phyloP scores from a whole-genome alignment of 2,888 invertebrate species.

The Hirtodrosophila alboralis region DNA sequence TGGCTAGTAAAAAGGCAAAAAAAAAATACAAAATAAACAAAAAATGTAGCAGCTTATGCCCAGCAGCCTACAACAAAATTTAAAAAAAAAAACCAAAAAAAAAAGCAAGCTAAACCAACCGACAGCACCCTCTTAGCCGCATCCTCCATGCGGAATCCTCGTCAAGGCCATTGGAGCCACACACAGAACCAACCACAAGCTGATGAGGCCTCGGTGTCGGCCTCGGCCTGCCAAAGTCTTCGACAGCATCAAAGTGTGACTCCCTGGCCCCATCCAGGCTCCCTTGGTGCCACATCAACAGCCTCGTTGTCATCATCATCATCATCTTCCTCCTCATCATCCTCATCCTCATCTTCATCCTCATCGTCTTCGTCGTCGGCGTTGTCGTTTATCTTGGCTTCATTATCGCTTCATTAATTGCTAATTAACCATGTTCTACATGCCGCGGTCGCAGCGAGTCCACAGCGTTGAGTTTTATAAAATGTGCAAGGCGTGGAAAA shows the following conservation, averaged over 20 bases:
- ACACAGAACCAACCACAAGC: conserved; percentile 28
- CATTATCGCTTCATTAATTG: conserved; percentile 84
- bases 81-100: conserved; percentile 12
- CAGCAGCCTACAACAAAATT: conserved; percentile 30
- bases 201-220: conserved; percentile 23
- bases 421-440: conserved; percentile 83
- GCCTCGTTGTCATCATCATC: conserved; percentile 47
- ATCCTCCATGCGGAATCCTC: conserved; percentile 52
- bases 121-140: conserved; percentile 51
- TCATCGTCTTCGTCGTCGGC: conserved; percentile 27
- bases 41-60: conserved; percentile 48
- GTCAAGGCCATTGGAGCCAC: conserved; percentile 54
- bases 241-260: conserved; percentile 35
- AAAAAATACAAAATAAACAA: conserved; percentile 12
- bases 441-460: conserved; percentile 41
- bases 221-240: conserved; percentile 50
- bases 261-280: not conserved
- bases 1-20: conserved; percentile 36
- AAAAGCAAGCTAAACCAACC: conserved; percentile 36
- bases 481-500: conserved; percentile 75
- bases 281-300: conserved; percentile 31
- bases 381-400: conserved; percentile 79
- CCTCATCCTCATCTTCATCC: conserved; percentile 16
- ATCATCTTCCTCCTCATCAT: conserved; percentile 26
- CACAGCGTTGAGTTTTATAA: conserved; percentile 48